phyloP scores from a whole-genome alignment of 2,888 invertebrate species.

The Cephus pygmeus region DNA sequence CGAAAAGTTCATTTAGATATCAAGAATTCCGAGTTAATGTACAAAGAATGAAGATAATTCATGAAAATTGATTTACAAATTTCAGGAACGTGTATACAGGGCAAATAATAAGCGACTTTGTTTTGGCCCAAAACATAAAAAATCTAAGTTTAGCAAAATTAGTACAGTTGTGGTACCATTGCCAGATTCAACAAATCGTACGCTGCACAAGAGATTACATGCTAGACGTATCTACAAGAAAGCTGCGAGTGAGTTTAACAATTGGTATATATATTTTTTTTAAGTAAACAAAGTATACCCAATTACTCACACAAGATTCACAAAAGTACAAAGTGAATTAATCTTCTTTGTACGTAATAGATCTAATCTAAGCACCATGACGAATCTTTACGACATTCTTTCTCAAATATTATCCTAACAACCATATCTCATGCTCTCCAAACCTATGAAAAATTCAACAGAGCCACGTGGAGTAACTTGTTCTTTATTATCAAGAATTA shows the following conservation, averaged over 20 bases:
- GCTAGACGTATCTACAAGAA: constrained; percentile 3
- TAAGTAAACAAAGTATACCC: background rate
- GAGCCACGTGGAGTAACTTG: background rate
- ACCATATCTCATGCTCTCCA: background rate
- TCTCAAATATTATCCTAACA: background rate
- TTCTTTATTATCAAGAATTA: background rate
- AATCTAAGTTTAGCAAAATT: background rate
- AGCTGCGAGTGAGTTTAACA: background rate
- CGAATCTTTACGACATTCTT: background rate
- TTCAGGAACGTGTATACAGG: background rate
- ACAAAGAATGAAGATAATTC: background rate
- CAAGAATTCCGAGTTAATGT: background rate
- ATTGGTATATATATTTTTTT: background rate
- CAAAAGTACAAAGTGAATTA: background rate
- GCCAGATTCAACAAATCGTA: background rate
- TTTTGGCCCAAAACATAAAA: background rate
- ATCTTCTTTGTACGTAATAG: background rate
- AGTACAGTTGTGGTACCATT: constrained; percentile 13
- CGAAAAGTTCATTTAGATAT: background rate
- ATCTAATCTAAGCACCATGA: background rate
- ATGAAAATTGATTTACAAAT: background rate
- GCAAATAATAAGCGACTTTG: background rate
- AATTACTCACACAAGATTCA: background rate
- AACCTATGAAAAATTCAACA: background rate
- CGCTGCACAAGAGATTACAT: background rate